Evolutionary conservation across 1,140 invertebrate genomes (phyloP).

Genomic region (Meloidogyne floridensis): DNA sequence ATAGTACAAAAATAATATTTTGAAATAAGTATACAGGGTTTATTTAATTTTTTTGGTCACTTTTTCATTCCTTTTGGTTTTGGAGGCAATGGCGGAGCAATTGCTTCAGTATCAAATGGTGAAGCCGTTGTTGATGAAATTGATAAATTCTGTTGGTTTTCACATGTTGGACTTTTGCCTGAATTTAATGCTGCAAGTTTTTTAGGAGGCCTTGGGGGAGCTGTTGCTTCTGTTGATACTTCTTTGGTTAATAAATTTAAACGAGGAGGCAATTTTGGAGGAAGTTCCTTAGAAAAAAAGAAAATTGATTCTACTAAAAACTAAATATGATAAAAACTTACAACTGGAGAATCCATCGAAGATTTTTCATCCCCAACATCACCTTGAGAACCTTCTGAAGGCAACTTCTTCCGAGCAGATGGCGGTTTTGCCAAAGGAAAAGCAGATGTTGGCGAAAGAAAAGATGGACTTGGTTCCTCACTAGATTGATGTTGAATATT

Average conservation of each 20-base stretch:
- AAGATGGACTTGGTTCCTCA: neutral
- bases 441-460: conserved; percentile 5
- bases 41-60: neutral
- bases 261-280: conserved; percentile 28
- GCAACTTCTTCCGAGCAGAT: conserved; percentile 12
- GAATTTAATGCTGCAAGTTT: neutral
- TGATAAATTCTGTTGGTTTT: conserved; percentile 10
- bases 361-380: neutral
- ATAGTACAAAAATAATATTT: neutral
- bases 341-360: neutral
- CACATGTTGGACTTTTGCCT: conserved; percentile 20
- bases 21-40: neutral
- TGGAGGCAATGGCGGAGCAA: conserved; percentile 22
- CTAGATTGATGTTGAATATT: conserved; percentile 16
- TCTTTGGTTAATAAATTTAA: conserved; percentile 4
- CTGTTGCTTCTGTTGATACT: conserved; percentile 7
- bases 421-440: conserved; percentile 27
- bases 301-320: neutral
- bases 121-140: conserved; percentile 7
- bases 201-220: conserved; percentile 33
- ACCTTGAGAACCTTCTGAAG: conserved; percentile 15
- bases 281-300: neutral
- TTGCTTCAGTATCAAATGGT: neutral
- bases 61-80: conserved; percentile 14
- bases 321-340: conserved; percentile 1